Percentiles rank a stretch among this genome's conserved stretches.
phyloP scores from a whole-genome alignment of 1,140 invertebrate genomes.

The Tenebrio molitor region DNA sequence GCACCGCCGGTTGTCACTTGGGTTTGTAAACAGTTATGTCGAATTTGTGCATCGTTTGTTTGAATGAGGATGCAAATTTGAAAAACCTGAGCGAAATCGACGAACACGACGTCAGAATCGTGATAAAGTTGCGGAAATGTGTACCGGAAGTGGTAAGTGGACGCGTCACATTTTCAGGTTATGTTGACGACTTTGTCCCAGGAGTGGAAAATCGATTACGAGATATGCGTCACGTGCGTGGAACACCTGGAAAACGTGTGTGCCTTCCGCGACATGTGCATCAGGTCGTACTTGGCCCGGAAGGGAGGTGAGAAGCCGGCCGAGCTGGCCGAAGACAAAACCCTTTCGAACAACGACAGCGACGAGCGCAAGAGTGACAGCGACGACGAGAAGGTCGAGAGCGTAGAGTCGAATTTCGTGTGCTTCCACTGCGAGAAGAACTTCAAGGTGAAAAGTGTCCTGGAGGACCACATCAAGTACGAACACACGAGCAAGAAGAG shows the following conservation, averaged over 20 bases:
- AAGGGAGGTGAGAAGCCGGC: slow-evolving; percentile 5
- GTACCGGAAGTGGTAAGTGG: slow-evolving; percentile 58
- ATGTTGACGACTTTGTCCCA: slow-evolving; percentile 42
- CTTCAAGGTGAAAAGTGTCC: slow-evolving; percentile 22
- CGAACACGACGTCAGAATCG: slow-evolving; percentile 37
- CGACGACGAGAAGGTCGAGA: neutral
- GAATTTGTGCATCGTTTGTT: slow-evolving; percentile 10
- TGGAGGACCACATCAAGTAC: slow-evolving; percentile 25
- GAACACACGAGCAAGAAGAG: slow-evolving; percentile 12
- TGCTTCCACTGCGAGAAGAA: slow-evolving; percentile 47
- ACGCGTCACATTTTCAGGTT: slow-evolving; percentile 21
- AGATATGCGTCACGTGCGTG: slow-evolving; percentile 48
- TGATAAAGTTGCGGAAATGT: slow-evolving; percentile 52
- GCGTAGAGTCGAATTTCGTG: slow-evolving; percentile 11
- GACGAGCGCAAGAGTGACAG: slow-evolving; percentile 1
- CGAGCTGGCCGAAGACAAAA: neutral
- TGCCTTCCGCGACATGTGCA: slow-evolving; percentile 53
- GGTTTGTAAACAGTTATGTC: slow-evolving; percentile 10
- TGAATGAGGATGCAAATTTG: neutral
- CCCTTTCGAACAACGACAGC: neutral
- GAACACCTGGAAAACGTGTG: slow-evolving; percentile 48
- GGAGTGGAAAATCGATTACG: slow-evolving; percentile 50
- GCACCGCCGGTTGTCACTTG: neutral
- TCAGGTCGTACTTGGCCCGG: slow-evolving; percentile 46
- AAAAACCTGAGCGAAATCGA: slow-evolving; percentile 42